Percentiles rank a stretch among this genome's conserved stretches.
Evolutionary conservation across 1,140 invertebrate genomes (phyloP).

Genomic region (Archivesica marissinica): DNA sequence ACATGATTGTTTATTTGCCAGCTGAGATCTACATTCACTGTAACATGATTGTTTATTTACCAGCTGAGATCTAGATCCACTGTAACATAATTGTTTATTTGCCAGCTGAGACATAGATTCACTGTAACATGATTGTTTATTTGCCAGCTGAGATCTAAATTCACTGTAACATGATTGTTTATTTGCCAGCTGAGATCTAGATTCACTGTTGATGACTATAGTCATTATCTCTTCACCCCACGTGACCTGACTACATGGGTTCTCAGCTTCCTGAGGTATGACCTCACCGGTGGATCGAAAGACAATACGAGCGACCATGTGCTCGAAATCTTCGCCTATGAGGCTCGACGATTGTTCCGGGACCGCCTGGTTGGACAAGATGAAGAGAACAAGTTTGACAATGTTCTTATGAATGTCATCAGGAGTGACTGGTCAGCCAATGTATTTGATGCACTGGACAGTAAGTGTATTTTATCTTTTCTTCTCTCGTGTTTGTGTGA

Average conservation of each 20-base stretch:
- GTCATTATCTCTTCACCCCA: conserved; percentile 89
- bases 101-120: no score
- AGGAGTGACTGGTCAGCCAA: conserved; percentile 85
- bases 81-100: no score
- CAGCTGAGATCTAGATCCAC: no score
- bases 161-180: no score
- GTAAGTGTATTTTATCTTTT: conserved; percentile 72
- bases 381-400: conserved; percentile 88
- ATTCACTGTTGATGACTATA: conserved; percentile 87
- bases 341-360: conserved; percentile 91
- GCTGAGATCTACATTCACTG: no score
- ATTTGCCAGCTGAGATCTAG: conserved; percentile 85
- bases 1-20: no score
- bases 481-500: not conserved
- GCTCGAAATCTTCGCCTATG: conserved; percentile 89
- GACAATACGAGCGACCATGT: conserved; percentile 81
- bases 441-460: conserved; percentile 83
- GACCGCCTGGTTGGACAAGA: conserved; percentile 90
- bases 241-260: conserved; percentile 90
- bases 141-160: no score
- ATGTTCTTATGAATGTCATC: conserved; percentile 86
- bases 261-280: conserved; percentile 86
- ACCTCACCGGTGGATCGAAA: conserved; percentile 75
- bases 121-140: no score
- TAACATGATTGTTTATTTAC: no score